A percentile compares a stretch with the other conserved stretches of the same genome.
Evolutionary conservation across 2,113 vertebrate species (phyloP).

Genomic region (Anolis sagrei): DNA sequence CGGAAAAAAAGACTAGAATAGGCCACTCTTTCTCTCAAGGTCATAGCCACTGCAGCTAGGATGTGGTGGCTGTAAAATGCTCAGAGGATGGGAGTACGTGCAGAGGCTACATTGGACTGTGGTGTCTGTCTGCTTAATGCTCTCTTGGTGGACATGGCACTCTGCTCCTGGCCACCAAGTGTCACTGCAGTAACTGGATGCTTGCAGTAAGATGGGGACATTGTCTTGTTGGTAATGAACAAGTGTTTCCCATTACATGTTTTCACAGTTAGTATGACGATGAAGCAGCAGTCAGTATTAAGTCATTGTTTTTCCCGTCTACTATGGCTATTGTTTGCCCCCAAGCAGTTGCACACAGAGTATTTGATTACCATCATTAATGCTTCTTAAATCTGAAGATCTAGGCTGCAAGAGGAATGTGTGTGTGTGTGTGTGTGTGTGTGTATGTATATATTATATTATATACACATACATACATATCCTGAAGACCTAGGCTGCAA

Average conservation of each 20-base stretch:
- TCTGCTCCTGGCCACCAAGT: neutral
- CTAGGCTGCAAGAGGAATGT: no score
- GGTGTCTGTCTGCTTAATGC: neutral
- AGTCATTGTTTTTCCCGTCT: neutral
- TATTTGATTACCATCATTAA: neutral
- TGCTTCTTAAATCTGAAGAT: neutral
- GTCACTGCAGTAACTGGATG: constrained; percentile 29
- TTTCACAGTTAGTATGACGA: neutral
- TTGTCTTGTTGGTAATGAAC: neutral
- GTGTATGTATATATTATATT: no score
- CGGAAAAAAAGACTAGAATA: neutral
- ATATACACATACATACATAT: no score
- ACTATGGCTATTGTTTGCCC: neutral
- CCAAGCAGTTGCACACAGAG: neutral
- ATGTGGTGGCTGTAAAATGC: neutral
- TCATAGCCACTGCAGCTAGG: neutral
- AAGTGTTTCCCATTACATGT: neutral
- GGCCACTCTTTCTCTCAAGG: constrained; percentile 4
- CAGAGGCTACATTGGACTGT: neutral
- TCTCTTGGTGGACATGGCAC: neutral
- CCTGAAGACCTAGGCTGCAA: no score
- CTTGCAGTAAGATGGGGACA: neutral
- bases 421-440: no score
- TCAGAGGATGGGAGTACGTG: neutral
- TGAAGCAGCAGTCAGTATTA: neutral